Evolutionary conservation across 2,113 vertebrate species (phyloP).

Genomic region (Corythaeola cristata): DNA sequence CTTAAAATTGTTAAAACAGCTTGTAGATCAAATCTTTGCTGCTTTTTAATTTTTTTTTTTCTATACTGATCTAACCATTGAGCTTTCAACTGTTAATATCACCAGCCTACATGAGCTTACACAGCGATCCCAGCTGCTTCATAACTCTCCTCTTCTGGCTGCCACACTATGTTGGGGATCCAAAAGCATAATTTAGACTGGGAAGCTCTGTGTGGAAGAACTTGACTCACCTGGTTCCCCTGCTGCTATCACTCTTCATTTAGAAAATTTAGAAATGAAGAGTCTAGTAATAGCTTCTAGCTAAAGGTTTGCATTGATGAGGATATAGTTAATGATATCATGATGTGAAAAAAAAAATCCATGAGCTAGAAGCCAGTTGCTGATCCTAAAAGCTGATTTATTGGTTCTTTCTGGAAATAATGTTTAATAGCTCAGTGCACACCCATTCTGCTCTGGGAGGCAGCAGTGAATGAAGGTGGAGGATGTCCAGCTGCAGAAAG

Average conservation of each 20-base stretch:
- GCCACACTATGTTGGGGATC: background rate
- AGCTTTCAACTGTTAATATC: background rate
- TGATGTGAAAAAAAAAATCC: background rate
- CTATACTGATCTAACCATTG: background rate
- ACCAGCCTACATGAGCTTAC: background rate
- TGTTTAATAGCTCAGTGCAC: background rate
- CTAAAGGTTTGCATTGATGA: background rate
- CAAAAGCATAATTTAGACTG: background rate
- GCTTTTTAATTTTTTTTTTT: background rate
- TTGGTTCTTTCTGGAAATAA: background rate
- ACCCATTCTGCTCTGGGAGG: background rate
- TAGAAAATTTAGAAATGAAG: background rate
- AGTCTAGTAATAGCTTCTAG: background rate
- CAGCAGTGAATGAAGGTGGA: background rate
- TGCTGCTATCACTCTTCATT: background rate
- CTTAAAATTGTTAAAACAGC: background rate
- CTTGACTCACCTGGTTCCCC: background rate
- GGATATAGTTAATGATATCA: background rate
- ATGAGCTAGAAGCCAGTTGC: background rate
- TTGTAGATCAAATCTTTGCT: background rate
- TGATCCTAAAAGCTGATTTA: background rate
- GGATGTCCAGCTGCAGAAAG: background rate
- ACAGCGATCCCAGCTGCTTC: background rate
- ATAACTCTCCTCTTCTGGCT: background rate
- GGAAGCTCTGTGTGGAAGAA: background rate